Evolutionary conservation across 2,888 invertebrate species (phyloP), one percentile per base, ranked within the genome.

Genomic region (Phortica okadai): DNA sequence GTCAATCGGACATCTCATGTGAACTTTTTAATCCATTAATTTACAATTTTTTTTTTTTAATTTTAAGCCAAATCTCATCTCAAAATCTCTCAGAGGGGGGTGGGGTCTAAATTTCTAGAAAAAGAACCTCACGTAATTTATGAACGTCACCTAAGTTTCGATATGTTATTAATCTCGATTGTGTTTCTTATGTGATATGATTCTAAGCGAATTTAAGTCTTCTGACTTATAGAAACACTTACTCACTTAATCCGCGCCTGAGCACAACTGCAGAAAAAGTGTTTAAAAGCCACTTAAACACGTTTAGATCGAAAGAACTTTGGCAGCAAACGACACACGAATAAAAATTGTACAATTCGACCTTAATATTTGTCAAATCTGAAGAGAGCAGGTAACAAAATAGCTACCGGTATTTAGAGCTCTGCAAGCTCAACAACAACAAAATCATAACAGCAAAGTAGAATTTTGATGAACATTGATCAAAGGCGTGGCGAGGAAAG

Each of bases 401-500:
- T 64, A 62, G 75, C 42, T 42, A 66, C 76, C 41, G 82, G 86
- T 87, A 86, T 84, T 83, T 74, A 77, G 77, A n/a, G 70, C 73
- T 76, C 78, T 80, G 75, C 73, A 77, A 67, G 25, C 66, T 21
- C 11, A 64, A 25, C 56, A 75, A 84, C 85, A 87, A 85, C 88
- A 88, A 86, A 87, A 84, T 87, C 85, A 88, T 87, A 87, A 86
- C 86, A 85, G 69, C 44, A 85, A 69, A 45, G 76, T 67, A 78
- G 74, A 76, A 76, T 78, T 78, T 78, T 74, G 74, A 78, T 76
- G 75, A 75, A 70, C 73, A 62, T 56, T 7, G 7, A 64, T 14
- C 33, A 73, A 73, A 58, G 59, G 56, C n/a, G 16, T 45, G 50
- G 14, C 14, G 59, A 11, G 2, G 79, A 81, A 84, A 87, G 50